These are phyloP conservation scores for Kryptolebias marmoratus DNA, from an alignment of 2,113 vertebrate genomes.

Conservation along the genomic window DNA sequence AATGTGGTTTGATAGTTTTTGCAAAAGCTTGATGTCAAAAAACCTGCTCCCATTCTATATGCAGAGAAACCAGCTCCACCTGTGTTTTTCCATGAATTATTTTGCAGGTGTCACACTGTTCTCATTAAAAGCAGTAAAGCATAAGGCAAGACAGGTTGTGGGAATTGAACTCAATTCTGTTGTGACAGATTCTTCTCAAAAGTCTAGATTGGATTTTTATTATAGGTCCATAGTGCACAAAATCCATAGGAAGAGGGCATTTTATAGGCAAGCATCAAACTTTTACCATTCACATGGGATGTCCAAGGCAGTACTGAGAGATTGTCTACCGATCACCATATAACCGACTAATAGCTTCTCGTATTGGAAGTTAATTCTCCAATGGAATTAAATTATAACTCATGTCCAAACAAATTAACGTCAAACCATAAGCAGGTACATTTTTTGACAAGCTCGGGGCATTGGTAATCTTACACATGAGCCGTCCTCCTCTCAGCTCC, in stretches of 20 bases:
- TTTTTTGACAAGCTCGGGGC: constrained; percentile 68
- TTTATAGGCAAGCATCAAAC: constrained; percentile 62
- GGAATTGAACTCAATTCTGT: constrained; percentile 43
- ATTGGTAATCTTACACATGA: constrained; percentile 75
- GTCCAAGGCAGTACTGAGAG: constrained; percentile 18
- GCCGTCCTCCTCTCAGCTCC: constrained; percentile 49
- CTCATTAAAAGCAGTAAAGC: constrained; percentile 42
- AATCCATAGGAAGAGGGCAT: constrained; percentile 49
- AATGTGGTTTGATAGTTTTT: neutral
- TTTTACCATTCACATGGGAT: constrained; percentile 63
- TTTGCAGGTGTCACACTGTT: constrained; percentile 34
- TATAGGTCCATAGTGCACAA: constrained; percentile 37
- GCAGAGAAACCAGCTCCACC: neutral
- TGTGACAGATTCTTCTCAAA: constrained; percentile 49
- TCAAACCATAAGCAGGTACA: constrained; percentile 77
- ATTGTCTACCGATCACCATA: constrained; percentile 42
- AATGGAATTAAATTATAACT: constrained; percentile 81
- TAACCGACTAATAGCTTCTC: constrained; percentile 57
- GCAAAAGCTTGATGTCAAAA: neutral
- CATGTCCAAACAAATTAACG: constrained; percentile 79
- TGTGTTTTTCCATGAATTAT: constrained; percentile 10
- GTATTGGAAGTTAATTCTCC: constrained; percentile 78
- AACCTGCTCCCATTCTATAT: neutral
- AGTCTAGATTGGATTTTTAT: constrained; percentile 63
- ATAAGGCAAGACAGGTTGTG: constrained; percentile 19